Conservation (phyloP, 2,888 invertebrate genomes). For the Thera britannica region DNA sequence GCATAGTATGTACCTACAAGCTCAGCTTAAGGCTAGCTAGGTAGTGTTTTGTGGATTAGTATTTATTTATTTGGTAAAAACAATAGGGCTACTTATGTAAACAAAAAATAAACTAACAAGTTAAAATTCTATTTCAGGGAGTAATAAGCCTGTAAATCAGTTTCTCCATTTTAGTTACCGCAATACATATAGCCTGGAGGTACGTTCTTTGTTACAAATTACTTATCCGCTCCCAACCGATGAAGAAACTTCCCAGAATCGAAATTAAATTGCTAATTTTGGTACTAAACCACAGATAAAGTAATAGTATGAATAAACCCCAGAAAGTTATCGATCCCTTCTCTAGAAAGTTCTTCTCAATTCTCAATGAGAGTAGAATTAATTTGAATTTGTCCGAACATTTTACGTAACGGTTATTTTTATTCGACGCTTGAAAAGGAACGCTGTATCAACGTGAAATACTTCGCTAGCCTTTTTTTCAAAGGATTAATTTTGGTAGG, state of each 20-base stretch:
- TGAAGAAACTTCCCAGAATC: constrained; percentile 68
- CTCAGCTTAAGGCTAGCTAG: no score
- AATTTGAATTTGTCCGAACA: constrained; percentile 57
- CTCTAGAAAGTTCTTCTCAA: constrained; percentile 53
- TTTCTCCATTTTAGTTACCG: background rate
- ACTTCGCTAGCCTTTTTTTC: constrained; percentile 3
- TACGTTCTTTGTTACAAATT: constrained; percentile 62
- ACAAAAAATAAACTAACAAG: background rate
- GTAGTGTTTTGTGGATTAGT: no score
- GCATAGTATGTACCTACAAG: no score
- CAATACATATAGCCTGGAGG: constrained; percentile 42
- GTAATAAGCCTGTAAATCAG: background rate
- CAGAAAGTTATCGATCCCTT: constrained; percentile 64
- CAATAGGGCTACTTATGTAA: background rate
- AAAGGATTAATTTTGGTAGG: constrained; percentile 4
- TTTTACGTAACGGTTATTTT: constrained; percentile 42
- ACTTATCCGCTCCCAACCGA: constrained; percentile 61
- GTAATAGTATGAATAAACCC: constrained; percentile 55
- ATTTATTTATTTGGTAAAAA: no score
- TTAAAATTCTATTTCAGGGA: background rate
- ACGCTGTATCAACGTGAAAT: constrained; percentile 12
- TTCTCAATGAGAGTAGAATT: constrained; percentile 53
- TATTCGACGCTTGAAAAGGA: constrained; percentile 31
- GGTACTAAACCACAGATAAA: constrained; percentile 52
- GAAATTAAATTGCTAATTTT: constrained; percentile 76